A percentile compares a stretch with the other conserved stretches of the same genome.
Evolutionary conservation across 2,888 invertebrate species (phyloP).

Genomic region (Apocheima hispidaria): DNA sequence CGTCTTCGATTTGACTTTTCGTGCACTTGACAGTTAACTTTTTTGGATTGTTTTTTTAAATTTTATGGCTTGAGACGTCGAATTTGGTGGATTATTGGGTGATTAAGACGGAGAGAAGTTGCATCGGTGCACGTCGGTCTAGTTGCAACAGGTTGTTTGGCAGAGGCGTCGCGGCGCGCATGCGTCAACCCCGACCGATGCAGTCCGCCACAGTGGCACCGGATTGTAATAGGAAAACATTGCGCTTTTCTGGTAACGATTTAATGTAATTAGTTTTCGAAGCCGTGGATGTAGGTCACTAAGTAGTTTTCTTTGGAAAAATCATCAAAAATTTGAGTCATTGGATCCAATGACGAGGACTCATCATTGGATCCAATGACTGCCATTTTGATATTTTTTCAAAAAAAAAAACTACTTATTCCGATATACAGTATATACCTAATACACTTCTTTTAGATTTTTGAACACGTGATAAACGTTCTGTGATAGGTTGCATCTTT

Average conservation of each 20-base stretch:
- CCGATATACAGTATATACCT: too few relatives aligned
- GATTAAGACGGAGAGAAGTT: constrained; percentile 71
- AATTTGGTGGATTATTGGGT: constrained; percentile 61
- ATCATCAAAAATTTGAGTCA: too few relatives aligned
- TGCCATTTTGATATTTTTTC: too few relatives aligned
- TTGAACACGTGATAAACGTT: too few relatives aligned
- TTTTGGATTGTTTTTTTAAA: constrained; percentile 40
- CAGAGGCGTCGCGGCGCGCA: constrained; percentile 63
- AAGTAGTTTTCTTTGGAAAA: background rate
- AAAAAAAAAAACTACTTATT: too few relatives aligned
- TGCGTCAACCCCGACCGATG: constrained; percentile 68
- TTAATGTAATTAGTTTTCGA: constrained; percentile 6
- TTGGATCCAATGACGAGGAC: too few relatives aligned
- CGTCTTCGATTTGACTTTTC: constrained; percentile 34
- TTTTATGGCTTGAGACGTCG: constrained; percentile 37
- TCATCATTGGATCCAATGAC: too few relatives aligned
- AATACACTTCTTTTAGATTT: too few relatives aligned
- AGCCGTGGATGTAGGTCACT: background rate
- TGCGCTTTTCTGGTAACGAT: constrained; percentile 28
- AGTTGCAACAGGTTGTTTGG: constrained; percentile 85
- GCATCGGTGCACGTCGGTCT: constrained; percentile 82
- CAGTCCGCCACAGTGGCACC: constrained; percentile 72
- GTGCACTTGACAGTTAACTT: constrained; percentile 43
- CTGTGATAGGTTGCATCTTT: too few relatives aligned
- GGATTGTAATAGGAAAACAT: constrained; percentile 37